Percentiles rank a stretch among this genome's conserved stretches.
Conservation (phyloP, 2,888 invertebrate species). For the Rhopalosiphum nymphaeae region DNA sequence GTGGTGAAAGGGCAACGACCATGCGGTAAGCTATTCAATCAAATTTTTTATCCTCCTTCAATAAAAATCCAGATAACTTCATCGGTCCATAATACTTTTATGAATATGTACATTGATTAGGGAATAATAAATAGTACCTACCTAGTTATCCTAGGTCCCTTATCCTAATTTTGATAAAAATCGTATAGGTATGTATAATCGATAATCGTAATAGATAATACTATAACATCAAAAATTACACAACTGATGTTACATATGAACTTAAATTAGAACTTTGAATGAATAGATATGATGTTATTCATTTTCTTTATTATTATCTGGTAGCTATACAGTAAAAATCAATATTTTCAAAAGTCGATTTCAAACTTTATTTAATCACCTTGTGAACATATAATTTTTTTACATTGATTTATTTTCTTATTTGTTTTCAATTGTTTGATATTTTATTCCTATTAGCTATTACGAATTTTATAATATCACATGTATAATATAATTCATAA, state of each 20-base stretch:
- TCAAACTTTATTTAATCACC: not conserved
- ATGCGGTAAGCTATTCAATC: not conserved
- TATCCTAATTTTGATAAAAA: not conserved
- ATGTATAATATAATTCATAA: not conserved
- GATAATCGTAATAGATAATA: not conserved
- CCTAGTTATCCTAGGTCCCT: not conserved
- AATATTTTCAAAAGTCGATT: not conserved
- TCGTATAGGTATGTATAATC: not conserved
- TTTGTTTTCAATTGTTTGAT: not conserved
- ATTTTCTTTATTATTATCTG: not conserved
- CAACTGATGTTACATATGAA: not conserved
- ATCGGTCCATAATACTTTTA: not conserved
- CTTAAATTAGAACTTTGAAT: not conserved
- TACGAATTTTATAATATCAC: not conserved
- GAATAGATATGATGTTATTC: not conserved
- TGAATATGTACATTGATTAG: not conserved
- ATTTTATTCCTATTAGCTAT: not conserved
- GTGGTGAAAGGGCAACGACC: not conserved
- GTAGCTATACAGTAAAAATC: not conserved
- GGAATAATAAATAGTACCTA: not conserved
- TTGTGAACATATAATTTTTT: not conserved
- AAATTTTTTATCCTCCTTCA: not conserved
- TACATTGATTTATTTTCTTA: not conserved
- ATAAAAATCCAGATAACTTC: not conserved
- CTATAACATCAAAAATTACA: not conserved